Evolutionary conservation across 2,888 invertebrate species (phyloP).

Genomic region (Polydrusus pterygomalis): DNA sequence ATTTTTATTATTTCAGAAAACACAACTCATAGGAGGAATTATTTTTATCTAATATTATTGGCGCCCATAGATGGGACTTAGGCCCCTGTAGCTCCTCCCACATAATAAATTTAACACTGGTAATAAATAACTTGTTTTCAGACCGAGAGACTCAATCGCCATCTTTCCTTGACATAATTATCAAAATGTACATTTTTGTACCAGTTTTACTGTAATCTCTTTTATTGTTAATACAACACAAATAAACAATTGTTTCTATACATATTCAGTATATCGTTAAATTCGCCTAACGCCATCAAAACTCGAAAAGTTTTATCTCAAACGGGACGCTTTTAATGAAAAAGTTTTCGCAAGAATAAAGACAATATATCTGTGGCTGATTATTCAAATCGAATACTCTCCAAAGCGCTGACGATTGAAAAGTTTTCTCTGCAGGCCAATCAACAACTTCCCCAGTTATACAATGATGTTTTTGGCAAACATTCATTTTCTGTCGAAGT

Average conservation of each 20-base stretch:
- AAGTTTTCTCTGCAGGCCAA: constrained; percentile 43
- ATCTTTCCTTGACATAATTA: too few relatives aligned
- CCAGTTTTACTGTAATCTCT: too few relatives aligned
- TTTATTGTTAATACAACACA: background rate
- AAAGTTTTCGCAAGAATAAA: constrained; percentile 42
- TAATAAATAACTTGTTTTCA: too few relatives aligned
- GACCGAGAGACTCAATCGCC: too few relatives aligned
- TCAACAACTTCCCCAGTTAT: constrained; percentile 40
- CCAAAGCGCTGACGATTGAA: constrained; percentile 41
- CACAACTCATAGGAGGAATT: too few relatives aligned
- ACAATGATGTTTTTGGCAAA: constrained; percentile 37
- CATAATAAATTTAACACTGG: too few relatives aligned
- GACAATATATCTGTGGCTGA: constrained; percentile 47
- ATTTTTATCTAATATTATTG: too few relatives aligned
- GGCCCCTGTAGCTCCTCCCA: too few relatives aligned
- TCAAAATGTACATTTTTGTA: too few relatives aligned
- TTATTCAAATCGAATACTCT: constrained; percentile 49
- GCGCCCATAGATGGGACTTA: too few relatives aligned
- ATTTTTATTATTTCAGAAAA: too few relatives aligned
- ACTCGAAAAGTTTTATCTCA: constrained; percentile 20
- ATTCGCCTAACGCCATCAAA: constrained; percentile 13
- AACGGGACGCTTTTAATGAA: constrained; percentile 39
- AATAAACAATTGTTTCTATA: constrained; percentile 10
- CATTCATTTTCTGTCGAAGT: constrained; percentile 40
- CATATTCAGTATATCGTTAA: background rate